Evolutionary conservation across 2,888 invertebrate species (phyloP), one percentile per base, ranked within the genome.

Genomic region (Allophyes oxyacanthae): DNA sequence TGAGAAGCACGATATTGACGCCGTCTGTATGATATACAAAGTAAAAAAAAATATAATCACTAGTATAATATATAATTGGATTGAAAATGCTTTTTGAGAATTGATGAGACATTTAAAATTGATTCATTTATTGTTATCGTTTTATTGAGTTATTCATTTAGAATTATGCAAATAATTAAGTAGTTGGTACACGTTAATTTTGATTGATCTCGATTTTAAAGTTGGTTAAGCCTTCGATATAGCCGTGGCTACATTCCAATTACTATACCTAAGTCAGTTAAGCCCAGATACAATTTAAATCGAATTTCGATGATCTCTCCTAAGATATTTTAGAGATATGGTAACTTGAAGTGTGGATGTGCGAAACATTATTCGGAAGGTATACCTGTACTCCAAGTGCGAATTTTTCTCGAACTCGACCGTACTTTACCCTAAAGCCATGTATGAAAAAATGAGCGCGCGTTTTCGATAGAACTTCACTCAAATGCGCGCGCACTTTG

Each of bases 291-390:
- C 59, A 72, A 75, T 72, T 67, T 67, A 63, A 71, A 61, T 73
- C 72, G 76, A 78, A 78, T 83, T 83, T 78, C 75, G 60, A 79
- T 77, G 80, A 83, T 85, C 82, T 86, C 83, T 79, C 46, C n/a
- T 65, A 74, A 71, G 65, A 67, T 72, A 70, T 77, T 81, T 78
- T 81, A 81, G 78, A 69, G 61, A 85, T 82, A 75, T 82, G 83
- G 79, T 87, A 85, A 85, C 84, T 80, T 77, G 72, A 79, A 66
- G 85, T 86, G 85, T 88, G 88, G 77, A 86, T 86, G 85, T 84
- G 77, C 72, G 78, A 80, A 78, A 69, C 71, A 79, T 77, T 77
- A 76, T 11, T 71, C 63, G 52, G 64, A 83, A 74, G 82, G 81
- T 84, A 81, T 79, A 72, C 26, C 75, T n/a, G n/a, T n/a, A n/a